Evolutionary conservation across 1,140 invertebrate species (phyloP).

Genomic region (Grapholita molesta): DNA sequence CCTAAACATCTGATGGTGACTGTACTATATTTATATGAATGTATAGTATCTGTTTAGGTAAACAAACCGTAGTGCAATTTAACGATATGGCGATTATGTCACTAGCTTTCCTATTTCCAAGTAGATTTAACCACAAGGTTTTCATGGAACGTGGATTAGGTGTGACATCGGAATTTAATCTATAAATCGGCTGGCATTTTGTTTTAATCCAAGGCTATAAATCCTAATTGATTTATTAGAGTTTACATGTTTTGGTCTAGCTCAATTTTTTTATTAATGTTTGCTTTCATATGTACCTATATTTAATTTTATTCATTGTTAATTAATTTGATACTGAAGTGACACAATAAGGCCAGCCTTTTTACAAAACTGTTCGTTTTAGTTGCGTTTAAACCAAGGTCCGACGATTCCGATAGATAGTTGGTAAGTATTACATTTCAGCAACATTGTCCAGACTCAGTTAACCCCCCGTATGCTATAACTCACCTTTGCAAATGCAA

Average conservation of each 20-base stretch:
- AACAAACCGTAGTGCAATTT: too few relatives aligned
- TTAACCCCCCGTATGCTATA: background rate
- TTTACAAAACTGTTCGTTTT: background rate
- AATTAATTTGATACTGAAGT: too few relatives aligned
- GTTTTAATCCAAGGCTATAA: background rate
- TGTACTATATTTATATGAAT: too few relatives aligned
- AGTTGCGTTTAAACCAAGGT: background rate
- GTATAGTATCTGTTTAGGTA: too few relatives aligned
- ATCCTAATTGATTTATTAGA: background rate
- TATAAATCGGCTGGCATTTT: background rate
- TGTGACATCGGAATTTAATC: background rate
- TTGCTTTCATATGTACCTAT: background rate
- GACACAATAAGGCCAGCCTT: too few relatives aligned
- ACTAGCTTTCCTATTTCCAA: background rate
- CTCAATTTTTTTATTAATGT: background rate
- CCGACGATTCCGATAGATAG: background rate
- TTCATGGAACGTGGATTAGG: background rate
- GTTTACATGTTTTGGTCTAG: background rate
- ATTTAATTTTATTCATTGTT: too few relatives aligned
- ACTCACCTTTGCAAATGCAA: conserved; percentile 6
- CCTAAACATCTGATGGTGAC: too few relatives aligned
- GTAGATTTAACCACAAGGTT: background rate
- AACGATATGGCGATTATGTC: background rate
- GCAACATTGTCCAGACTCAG: background rate
- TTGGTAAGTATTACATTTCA: background rate